Evolutionary conservation across 2,888 invertebrate species (phyloP).

Genomic region (Oxystoma pomonae): DNA sequence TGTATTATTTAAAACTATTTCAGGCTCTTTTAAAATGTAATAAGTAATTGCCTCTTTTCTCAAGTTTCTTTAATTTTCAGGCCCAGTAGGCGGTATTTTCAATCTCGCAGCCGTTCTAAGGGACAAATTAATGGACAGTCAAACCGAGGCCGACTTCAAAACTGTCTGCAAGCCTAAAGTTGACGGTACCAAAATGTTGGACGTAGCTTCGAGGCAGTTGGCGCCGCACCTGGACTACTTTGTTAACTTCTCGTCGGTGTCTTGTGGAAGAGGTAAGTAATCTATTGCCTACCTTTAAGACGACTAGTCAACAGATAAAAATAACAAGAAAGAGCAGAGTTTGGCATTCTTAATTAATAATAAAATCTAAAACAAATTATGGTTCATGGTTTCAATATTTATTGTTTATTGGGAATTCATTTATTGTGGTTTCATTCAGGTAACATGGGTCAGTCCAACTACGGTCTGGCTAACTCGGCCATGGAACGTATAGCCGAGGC

Average conservation of each 20-base stretch:
- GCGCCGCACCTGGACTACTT: slow-evolving; percentile 87
- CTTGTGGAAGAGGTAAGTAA: slow-evolving; percentile 87
- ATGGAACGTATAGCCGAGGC: slow-evolving; percentile 95
- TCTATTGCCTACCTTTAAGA: no score
- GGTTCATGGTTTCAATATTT: no score
- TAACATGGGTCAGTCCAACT: slow-evolving; percentile 95
- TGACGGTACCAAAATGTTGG: slow-evolving; percentile 77
- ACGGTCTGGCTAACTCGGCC: slow-evolving; percentile 93
- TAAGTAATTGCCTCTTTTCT: no score
- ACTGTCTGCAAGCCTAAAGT: slow-evolving; percentile 84
- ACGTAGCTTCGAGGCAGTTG: slow-evolving; percentile 69
- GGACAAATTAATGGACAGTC: slow-evolving; percentile 86
- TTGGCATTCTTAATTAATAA: no score
- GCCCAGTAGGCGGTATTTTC: slow-evolving; percentile 82
- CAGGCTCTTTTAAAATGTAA: no score
- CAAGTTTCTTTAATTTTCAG: no score
- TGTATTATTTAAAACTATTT: no score
- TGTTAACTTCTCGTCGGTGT: slow-evolving; percentile 93
- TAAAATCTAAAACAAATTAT: no score
- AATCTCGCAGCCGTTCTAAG: slow-evolving; percentile 90
- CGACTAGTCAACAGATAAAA: no score
- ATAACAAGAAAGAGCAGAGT: no score
- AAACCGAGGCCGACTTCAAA: slow-evolving; percentile 73
- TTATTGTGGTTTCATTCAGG: neutral
- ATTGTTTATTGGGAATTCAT: no score